These are phyloP conservation scores for Shargacucullia verbasci DNA, from an alignment of 2,888 invertebrate species.

Conservation along the genomic window DNA sequence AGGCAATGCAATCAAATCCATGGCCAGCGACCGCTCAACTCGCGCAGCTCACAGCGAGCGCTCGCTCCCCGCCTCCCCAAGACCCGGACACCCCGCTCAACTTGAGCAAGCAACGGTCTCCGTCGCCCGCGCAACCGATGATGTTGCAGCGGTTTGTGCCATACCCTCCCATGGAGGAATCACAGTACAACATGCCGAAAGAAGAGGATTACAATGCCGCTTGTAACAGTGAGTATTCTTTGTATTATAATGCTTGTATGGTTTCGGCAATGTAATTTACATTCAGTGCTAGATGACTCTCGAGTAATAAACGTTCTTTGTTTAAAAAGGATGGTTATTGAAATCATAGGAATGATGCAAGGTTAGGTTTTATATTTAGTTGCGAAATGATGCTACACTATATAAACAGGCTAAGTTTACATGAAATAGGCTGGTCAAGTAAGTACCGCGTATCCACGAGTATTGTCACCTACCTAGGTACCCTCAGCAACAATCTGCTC, in stretches of 20 bases:
- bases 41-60: conserved; percentile 90
- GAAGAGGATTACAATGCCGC: conserved; percentile 81
- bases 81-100: conserved; percentile 96
- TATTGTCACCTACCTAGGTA: too few relatives aligned
- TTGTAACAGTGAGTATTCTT: conserved; percentile 79
- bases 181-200: conserved; percentile 80
- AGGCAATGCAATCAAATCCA: conserved; percentile 87
- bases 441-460: too few relatives aligned
- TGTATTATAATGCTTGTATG: background rate
- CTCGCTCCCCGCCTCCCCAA: conserved; percentile 89
- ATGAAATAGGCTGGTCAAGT: too few relatives aligned
- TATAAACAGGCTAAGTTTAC: too few relatives aligned
- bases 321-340: too few relatives aligned
- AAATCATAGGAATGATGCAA: too few relatives aligned
- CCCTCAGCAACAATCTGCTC: too few relatives aligned
- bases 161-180: conserved; percentile 83
- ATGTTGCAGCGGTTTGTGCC: conserved; percentile 87
- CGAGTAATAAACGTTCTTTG: too few relatives aligned
- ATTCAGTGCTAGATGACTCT: too few relatives aligned
- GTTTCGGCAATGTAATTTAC: too few relatives aligned
- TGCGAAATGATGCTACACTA: too few relatives aligned
- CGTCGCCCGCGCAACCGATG: conserved; percentile 89
- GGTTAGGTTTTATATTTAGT: too few relatives aligned
- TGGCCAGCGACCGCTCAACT: conserved; percentile 93
- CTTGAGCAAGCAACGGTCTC: conserved; percentile 95